phyloP scores from a whole-genome alignment of 2,888 invertebrate species.

The Mycalesis mineus region DNA sequence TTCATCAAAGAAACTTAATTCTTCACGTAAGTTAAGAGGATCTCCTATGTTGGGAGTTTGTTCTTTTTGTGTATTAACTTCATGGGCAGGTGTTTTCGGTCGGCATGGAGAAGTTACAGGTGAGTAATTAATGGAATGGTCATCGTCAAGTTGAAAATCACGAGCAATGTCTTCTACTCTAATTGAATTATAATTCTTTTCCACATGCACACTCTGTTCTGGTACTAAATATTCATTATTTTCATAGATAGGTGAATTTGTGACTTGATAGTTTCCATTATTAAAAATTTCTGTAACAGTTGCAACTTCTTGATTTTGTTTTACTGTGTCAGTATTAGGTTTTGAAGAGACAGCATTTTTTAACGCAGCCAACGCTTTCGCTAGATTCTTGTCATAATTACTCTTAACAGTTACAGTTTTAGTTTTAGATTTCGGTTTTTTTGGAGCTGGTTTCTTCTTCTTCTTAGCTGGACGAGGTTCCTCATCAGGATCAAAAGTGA shows the following conservation, averaged over 20 bases:
- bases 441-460: slow-evolving; percentile 49
- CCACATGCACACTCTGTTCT: slow-evolving; percentile 16
- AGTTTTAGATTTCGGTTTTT: slow-evolving; percentile 50
- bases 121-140: slow-evolving; percentile 56
- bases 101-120: slow-evolving; percentile 54
- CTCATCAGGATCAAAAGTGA: slow-evolving; percentile 67
- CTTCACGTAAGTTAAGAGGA: slow-evolving; percentile 55
- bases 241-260: neutral
- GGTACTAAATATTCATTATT: neutral
- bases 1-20: slow-evolving; percentile 66
- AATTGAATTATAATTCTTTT: slow-evolving; percentile 48
- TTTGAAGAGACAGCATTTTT: slow-evolving; percentile 43
- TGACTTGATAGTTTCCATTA: neutral
- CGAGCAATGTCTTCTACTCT: slow-evolving; percentile 63
- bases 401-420: slow-evolving; percentile 44
- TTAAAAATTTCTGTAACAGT: neutral
- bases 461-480: slow-evolving; percentile 65
- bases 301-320: neutral
- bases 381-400: slow-evolving; percentile 60
- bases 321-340: slow-evolving; percentile 23
- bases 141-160: slow-evolving; percentile 48
- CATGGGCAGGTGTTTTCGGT: slow-evolving; percentile 29
- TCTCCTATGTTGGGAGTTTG: slow-evolving; percentile 32
- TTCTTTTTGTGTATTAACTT: slow-evolving; percentile 9
- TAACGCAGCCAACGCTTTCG: slow-evolving; percentile 53